Percentiles rank a stretch among this genome's conserved stretches.
phyloP scores from a whole-genome alignment of 30 jellyfish, hydroid and myxozoan species.

The Aurelia aurita region DNA sequence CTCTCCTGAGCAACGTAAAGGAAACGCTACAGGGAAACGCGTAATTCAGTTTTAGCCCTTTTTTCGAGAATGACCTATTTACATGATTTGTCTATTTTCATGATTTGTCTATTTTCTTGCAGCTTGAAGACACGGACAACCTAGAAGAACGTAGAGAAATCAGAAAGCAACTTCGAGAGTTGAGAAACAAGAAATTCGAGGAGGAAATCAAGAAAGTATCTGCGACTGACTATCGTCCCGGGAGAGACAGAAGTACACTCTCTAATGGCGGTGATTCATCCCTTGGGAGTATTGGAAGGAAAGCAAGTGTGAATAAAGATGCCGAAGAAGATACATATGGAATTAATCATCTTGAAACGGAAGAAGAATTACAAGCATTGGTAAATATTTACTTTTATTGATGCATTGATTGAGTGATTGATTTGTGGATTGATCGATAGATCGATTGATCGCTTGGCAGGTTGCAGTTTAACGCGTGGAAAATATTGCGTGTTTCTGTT shows the following conservation, averaged over 20 bases:
- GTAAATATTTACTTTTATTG: conserved; percentile 42
- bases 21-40: too few species aligned
- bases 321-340: conserved; percentile 92
- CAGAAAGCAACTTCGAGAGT: conserved; percentile 87
- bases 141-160: conserved; percentile 96
- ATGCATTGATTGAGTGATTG: too few species aligned
- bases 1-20: too few species aligned
- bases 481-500: too few species aligned
- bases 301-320: conserved; percentile 47
- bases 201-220: conserved; percentile 92
- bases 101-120: background rate
- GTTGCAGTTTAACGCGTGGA: too few species aligned
- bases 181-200: conserved; percentile 89
- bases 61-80: too few species aligned
- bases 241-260: conserved; percentile 37
- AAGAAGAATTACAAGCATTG: conserved; percentile 93
- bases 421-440: too few species aligned
- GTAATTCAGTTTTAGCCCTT: background rate
- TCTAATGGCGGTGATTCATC: conserved; percentile 84
- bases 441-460: too few species aligned
- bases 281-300: conserved; percentile 54
- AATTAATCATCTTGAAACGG: conserved; percentile 66
- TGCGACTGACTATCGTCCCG: conserved; percentile 81
- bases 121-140: conserved; percentile 93
- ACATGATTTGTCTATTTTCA: background rate